These are phyloP conservation scores for Eira barbara DNA, from an alignment of 2,113 vertebrate genomes.

Conservation along the genomic window DNA sequence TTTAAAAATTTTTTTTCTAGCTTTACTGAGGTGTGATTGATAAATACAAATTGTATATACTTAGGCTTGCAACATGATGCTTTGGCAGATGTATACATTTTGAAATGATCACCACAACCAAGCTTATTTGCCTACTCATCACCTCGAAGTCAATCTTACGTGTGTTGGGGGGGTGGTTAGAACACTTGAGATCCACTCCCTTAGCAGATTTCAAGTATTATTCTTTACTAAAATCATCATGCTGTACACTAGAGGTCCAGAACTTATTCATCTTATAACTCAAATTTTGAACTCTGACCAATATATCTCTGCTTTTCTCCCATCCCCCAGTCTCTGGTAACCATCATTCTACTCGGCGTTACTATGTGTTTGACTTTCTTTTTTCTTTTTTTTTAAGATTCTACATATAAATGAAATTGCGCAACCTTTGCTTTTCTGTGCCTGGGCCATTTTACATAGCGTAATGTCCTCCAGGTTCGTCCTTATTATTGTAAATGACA, in stretches of 20 bases:
- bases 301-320: not conserved
- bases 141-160: not conserved
- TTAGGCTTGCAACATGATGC: not conserved
- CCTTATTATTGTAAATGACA: not conserved
- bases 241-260: not conserved
- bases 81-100: not conserved
- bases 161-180: not conserved
- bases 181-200: not conserved
- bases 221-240: not conserved
- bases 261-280: not conserved
- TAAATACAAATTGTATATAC: not conserved
- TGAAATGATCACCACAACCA: not conserved
- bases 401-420: not conserved
- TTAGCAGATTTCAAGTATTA: not conserved
- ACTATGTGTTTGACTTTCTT: rapidly evolving
- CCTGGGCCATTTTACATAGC: no score
- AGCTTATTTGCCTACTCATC: not conserved
- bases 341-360: not conserved
- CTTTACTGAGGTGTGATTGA: not conserved
- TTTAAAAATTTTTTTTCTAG: not conserved
- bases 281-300: not conserved
- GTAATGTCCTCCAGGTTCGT: not conserved
- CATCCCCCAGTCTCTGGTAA: not conserved
- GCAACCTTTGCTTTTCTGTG: not conserved
- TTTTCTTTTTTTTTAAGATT: not conserved